These are phyloP conservation scores for Rhynchophorus ferrugineus DNA, from an alignment of 1,140 invertebrate genomes.

Conservation along the genomic window DNA sequence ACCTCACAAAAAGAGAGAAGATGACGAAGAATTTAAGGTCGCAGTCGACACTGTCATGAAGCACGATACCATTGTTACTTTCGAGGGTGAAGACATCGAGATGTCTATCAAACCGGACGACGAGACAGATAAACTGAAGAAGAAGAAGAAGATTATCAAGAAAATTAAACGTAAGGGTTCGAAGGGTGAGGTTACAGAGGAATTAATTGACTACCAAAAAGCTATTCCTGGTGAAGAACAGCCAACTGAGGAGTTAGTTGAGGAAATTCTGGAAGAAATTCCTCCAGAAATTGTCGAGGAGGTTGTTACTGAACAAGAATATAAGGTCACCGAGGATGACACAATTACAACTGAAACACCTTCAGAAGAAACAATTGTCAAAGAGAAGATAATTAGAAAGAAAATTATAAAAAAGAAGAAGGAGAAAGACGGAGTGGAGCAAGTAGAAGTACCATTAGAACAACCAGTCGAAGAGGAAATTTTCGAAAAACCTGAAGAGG, in stretches of 20 bases:
- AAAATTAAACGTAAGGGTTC: conserved; percentile 19
- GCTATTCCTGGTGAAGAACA: conserved; percentile 14
- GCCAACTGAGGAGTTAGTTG: conserved; percentile 9
- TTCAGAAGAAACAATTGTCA: conserved; percentile 29
- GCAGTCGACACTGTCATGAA: conserved; percentile 14
- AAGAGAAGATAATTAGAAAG: conserved; percentile 2
- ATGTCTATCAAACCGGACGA: conserved; percentile 13
- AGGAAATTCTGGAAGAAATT: conserved; percentile 12
- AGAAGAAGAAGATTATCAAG: conserved; percentile 19
- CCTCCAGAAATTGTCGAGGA: conserved; percentile 9
- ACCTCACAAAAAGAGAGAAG: conserved; percentile 42
- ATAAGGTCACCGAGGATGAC: background rate
- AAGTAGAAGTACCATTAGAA: background rate
- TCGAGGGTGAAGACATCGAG: conserved; percentile 17
- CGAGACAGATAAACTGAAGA: conserved; percentile 9
- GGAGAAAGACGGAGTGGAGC: conserved; percentile 14
- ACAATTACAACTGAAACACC: no score
- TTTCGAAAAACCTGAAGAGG: background rate
- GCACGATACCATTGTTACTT: conserved; percentile 16
- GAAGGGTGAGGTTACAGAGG: conserved; percentile 8
- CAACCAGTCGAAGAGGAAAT: conserved; percentile 10
- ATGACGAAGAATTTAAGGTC: conserved; percentile 28
- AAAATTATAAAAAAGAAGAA: background rate
- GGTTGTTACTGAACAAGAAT: background rate
- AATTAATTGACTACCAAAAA: conserved; percentile 8